Percentiles rank a stretch among this genome's conserved stretches.
Conservation (phyloP, 1,140 invertebrate species). For the Lordiphosa mommai region DNA sequence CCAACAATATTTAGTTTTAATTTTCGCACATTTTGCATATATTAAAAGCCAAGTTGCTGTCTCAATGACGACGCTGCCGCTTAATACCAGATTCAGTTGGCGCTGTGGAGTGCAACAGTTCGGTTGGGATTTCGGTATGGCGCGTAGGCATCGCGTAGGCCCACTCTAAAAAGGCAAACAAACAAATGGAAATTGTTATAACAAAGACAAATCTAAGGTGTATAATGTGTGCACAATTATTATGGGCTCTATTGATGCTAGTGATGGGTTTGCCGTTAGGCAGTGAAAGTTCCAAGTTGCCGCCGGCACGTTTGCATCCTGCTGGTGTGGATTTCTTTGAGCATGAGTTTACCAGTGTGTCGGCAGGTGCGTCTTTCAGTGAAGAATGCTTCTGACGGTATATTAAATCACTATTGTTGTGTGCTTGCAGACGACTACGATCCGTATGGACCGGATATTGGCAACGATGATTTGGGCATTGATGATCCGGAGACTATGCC, state of each 20-base stretch:
- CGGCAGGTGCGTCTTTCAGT: slow-evolving; percentile 40
- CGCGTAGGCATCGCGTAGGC: slow-evolving; percentile 16
- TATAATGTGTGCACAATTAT: slow-evolving; percentile 41
- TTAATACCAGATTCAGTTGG: slow-evolving; percentile 43
- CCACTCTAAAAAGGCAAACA: slow-evolving; percentile 25
- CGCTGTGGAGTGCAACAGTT: slow-evolving; percentile 51
- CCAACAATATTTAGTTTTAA: slow-evolving; percentile 70
- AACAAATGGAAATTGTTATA: slow-evolving; percentile 37
- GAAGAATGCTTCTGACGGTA: background rate
- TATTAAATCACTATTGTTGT: background rate
- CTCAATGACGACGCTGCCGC: slow-evolving; percentile 7
- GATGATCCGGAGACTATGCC: slow-evolving; percentile 85
- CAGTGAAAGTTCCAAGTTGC: slow-evolving; percentile 55
- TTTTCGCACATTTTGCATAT: slow-evolving; percentile 77
- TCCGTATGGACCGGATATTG: slow-evolving; percentile 55
- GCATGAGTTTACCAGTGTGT: slow-evolving; percentile 63
- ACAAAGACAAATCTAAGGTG: slow-evolving; percentile 28
- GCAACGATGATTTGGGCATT: slow-evolving; percentile 54
- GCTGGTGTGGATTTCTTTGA: slow-evolving; percentile 75
- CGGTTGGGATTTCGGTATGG: slow-evolving; percentile 45
- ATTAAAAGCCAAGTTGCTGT: slow-evolving; percentile 47
- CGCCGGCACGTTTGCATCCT: slow-evolving; percentile 36
- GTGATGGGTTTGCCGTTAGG: slow-evolving; percentile 7
- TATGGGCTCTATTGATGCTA: slow-evolving; percentile 8
- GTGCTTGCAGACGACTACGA: slow-evolving; percentile 54